phyloP scores from a whole-genome alignment of 64 coral and sea anemone genomes.

The Actinia equina region DNA sequence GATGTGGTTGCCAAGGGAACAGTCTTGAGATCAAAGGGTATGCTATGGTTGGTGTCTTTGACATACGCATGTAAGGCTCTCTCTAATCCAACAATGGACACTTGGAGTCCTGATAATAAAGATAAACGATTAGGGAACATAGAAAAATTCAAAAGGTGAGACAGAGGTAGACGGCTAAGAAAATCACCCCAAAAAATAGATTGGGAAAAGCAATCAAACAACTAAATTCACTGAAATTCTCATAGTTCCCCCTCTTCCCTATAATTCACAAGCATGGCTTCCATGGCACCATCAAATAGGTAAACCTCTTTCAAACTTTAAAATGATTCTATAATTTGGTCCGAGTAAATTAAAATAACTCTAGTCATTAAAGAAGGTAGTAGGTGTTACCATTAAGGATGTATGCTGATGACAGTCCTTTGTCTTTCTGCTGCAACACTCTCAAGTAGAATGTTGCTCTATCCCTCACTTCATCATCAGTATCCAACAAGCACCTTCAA shows the following conservation, averaged over 20 bases:
- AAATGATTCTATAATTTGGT: no score
- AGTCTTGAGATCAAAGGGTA: conserved; percentile 97
- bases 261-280: no score
- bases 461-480: conserved; percentile 96
- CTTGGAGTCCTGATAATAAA: conserved; percentile 78
- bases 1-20: conserved; percentile 94
- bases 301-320: no score
- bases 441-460: conserved; percentile 94
- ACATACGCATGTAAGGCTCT: conserved; percentile 96
- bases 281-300: no score
- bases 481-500: conserved; percentile 86
- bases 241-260: no score
- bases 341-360: no score
- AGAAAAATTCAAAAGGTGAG: neutral
- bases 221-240: no score
- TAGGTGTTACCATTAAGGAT: conserved; percentile 79
- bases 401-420: conserved; percentile 87
- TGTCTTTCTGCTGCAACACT: conserved; percentile 92
- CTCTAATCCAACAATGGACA: conserved; percentile 95
- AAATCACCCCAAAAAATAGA: no score
- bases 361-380: no score
- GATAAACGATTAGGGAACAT: neutral
- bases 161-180: no score
- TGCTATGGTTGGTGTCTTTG: conserved; percentile 69
- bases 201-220: no score